Percentiles rank a stretch among this genome's conserved stretches.
Conservation (phyloP, 1,140 invertebrate genomes). For the Drosophila bifasciata region DNA sequence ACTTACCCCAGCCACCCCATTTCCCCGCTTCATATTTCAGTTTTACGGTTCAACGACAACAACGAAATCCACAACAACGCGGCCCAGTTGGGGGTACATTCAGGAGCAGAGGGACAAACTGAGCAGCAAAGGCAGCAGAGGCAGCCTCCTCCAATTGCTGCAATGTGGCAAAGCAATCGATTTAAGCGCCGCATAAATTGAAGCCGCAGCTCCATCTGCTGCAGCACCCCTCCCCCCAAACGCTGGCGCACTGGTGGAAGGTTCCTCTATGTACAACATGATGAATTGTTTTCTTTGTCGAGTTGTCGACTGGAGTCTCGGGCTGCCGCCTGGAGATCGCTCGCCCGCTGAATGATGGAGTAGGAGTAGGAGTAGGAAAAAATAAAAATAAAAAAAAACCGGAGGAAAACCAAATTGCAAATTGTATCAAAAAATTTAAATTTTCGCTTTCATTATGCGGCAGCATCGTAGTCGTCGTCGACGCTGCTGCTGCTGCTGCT, state of each 20-base stretch:
- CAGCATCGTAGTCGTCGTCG: slow-evolving; percentile 25
- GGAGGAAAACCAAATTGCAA: slow-evolving; percentile 65
- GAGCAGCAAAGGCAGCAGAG: not conserved
- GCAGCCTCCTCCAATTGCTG: slow-evolving; percentile 59
- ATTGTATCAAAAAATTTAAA: slow-evolving; percentile 81
- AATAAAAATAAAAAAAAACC: slow-evolving; percentile 7
- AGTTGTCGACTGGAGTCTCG: slow-evolving; percentile 68
- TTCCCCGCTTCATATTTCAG: slow-evolving; percentile 66
- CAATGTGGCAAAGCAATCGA: slow-evolving; percentile 81
- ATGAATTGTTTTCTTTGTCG: slow-evolving; percentile 81
- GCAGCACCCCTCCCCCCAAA: too few relatives aligned
- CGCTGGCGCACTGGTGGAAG: slow-evolving; percentile 42
- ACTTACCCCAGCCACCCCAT: slow-evolving; percentile 18
- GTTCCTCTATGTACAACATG: slow-evolving; percentile 77
- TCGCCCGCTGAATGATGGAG: slow-evolving; percentile 62
- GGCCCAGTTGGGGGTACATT: slow-evolving; percentile 27
- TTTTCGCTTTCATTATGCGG: slow-evolving; percentile 80
- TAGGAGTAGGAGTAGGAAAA: slow-evolving; percentile 34
- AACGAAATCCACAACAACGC: slow-evolving; percentile 19
- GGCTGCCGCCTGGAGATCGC: slow-evolving; percentile 13
- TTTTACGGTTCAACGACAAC: slow-evolving; percentile 76
- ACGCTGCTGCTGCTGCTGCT: too few relatives aligned
- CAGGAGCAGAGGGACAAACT: slow-evolving; percentile 26
- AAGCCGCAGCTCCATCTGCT: slow-evolving; percentile 35
- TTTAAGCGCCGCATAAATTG: slow-evolving; percentile 81